Evolutionary conservation across 2,113 vertebrate genomes (phyloP), one percentile per base, ranked within the genome.

Genomic region (Platysternon megacephalum): DNA sequence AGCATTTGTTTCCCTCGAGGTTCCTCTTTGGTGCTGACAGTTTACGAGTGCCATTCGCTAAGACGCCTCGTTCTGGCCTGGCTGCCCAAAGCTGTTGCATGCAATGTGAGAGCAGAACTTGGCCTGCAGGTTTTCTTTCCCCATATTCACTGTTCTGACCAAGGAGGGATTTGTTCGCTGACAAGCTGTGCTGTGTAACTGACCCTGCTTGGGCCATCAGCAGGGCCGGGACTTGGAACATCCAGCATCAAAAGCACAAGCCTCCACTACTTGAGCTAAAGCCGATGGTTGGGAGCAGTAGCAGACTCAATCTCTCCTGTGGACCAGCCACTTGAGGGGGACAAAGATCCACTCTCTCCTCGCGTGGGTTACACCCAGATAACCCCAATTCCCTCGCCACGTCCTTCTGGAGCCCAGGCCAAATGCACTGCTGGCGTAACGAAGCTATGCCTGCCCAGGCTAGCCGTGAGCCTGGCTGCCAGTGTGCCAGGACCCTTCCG

Each of bases 341-440:
- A n/a, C 35, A 7, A 68, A 17, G 61, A 65, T 35, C 32, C 61
- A 14, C 32, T 35, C 32, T 35, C 32, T 35, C 61, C 14, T 35
- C 17, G 61, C 32, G 14, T 14, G 32, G 32, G 61, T 35, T 32
- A 17, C 61, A 7, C 4, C 3, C 3, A 35, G 61, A 65, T 35
- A 65, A 65, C 61, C 13, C 61, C 29, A 65, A 3, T 61, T 11
- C 61, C n/a, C 68, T 8, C 1, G 3, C 8, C 1, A 5, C 16
- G 5, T 2, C 16, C 79, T 4, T 12, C 3, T 5, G 35, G 32
- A 32, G 42, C 11, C 35, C 56, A 29, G 3, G 56, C 51, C 87
- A 39, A 35, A 24, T 29, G 14, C 2, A 1, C 39, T 5, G 0
- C 4, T 1, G 55, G 1, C 2, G 17, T 53, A 9, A 65, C 56